Evolutionary conservation across 2,113 vertebrate species (phyloP).

Genomic region (Alces alces): DNA sequence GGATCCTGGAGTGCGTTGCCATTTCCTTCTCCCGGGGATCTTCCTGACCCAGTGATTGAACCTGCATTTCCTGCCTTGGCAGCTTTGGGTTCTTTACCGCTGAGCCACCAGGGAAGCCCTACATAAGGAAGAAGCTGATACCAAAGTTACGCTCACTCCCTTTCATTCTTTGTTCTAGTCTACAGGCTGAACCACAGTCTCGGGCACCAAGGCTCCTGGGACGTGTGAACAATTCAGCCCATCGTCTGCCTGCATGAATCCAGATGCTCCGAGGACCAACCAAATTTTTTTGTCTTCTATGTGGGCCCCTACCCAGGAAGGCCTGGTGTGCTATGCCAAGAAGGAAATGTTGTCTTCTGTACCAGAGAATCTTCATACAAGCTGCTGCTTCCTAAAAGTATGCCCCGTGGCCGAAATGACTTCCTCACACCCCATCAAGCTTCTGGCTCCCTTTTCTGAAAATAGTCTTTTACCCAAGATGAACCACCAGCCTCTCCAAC

Average conservation of each 20-base stretch:
- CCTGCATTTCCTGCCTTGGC: too few relatives aligned
- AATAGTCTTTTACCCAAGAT: neutral
- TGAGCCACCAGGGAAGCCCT: too few relatives aligned
- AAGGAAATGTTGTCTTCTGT: neutral
- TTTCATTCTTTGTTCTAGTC: too few relatives aligned
- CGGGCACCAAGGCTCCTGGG: neutral
- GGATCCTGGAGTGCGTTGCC: too few relatives aligned
- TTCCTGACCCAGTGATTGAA: too few relatives aligned
- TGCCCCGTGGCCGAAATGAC: neutral
- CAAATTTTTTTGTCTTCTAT: neutral
- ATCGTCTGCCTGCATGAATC: neutral
- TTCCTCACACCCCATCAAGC: neutral
- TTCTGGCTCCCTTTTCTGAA: neutral
- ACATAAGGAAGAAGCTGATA: neutral
- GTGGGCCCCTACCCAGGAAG: neutral
- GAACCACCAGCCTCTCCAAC: neutral
- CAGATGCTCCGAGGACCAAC: neutral
- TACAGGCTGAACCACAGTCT: fast-evolving
- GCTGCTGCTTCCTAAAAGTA: neutral
- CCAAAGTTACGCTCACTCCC: neutral
- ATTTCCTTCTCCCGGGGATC: too few relatives aligned
- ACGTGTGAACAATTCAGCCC: neutral
- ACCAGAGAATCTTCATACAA: neutral
- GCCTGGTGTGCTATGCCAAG: neutral
- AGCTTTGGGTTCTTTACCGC: too few relatives aligned